Evolutionary conservation across 2,888 invertebrate genomes (phyloP).

Genomic region (Antheraea yamamai): DNA sequence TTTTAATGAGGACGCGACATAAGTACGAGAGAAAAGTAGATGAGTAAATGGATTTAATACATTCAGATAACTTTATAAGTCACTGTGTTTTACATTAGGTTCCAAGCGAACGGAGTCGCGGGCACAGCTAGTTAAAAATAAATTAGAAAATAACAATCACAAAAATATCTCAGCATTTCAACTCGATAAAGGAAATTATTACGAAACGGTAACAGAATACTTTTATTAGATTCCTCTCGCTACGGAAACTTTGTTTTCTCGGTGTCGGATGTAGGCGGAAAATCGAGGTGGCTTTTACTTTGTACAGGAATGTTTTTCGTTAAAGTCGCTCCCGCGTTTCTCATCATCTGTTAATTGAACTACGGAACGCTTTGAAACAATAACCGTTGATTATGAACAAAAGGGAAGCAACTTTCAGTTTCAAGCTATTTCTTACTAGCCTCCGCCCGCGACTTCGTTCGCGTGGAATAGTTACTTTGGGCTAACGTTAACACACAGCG

Average conservation of each 20-base stretch:
- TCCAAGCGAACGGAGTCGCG: too few relatives aligned
- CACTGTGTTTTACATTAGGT: too few relatives aligned
- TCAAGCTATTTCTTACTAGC: constrained; percentile 2
- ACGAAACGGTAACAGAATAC: constrained; percentile 7
- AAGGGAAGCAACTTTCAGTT: constrained; percentile 6
- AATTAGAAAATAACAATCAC: neutral
- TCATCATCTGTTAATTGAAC: neutral
- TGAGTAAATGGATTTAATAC: too few relatives aligned
- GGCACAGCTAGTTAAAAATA: neutral
- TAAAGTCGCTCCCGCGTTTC: neutral
- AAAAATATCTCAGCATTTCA: neutral
- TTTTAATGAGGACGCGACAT: too few relatives aligned
- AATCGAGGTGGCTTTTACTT: neutral
- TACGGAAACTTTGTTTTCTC: neutral
- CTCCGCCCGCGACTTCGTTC: too few relatives aligned
- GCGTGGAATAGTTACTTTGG: too few relatives aligned
- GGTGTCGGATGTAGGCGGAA: neutral
- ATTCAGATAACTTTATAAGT: too few relatives aligned
- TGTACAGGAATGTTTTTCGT: neutral
- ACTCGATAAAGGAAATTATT: neutral
- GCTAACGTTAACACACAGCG: too few relatives aligned
- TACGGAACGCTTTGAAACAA: neutral
- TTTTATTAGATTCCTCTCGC: neutral
- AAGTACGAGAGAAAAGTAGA: too few relatives aligned
- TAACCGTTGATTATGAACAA: neutral